Evolutionary conservation across 35 echinoderm and acorn worm species (phyloP), one percentile per base, ranked within the genome.

Genomic region (Eucidaris tribuloides): DNA sequence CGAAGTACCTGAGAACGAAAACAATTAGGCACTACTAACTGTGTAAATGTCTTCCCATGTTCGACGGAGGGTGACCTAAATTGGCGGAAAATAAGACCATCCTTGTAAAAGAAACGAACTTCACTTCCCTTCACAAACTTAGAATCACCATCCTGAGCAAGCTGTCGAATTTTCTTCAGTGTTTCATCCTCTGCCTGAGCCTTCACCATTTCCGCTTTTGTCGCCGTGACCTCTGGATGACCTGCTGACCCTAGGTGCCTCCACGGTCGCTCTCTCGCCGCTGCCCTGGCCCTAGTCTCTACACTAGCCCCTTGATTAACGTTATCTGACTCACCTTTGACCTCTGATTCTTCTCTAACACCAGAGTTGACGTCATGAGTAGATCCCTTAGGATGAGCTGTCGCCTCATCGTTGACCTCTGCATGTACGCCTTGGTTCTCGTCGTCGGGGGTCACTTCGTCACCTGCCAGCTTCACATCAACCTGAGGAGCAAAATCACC

Each of bases 21-120:
- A 62, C 9, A 17, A 25, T 85, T 62, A 4, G 89, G 89, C 7
- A 91, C 71, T 41, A 91, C 76, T 3, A 91, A 25, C 46, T 91
- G 89, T 18, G 49, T 40, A 74, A 84, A 81, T 34, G 20, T 36
- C 27, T 81, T 71, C 13, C 56, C 85, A 79, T 46, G 24, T 58
- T 86, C 70, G 3, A 77, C 45, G 44, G 77, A 25, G 7, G 70
- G 40, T 39, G 74, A 87, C 74, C 23, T 42, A 65, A 71, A 79
- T 36, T 78, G 39, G n/a, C 84, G 50, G 40, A 25, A 86, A 2
- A 86, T 32, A 35, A 86, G 64, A 9, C 27, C 29, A 34, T 70
- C 42, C 2, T 78, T 20, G 2, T 86, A 48, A 23, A 41, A 41
- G 72, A 45, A 86, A 35, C 5, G 4, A 42, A 77, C 49, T 41